These are phyloP conservation scores for Enoplosus armatus DNA, from an alignment of 2,797 vertebrate species.

Conservation along the genomic window DNA sequence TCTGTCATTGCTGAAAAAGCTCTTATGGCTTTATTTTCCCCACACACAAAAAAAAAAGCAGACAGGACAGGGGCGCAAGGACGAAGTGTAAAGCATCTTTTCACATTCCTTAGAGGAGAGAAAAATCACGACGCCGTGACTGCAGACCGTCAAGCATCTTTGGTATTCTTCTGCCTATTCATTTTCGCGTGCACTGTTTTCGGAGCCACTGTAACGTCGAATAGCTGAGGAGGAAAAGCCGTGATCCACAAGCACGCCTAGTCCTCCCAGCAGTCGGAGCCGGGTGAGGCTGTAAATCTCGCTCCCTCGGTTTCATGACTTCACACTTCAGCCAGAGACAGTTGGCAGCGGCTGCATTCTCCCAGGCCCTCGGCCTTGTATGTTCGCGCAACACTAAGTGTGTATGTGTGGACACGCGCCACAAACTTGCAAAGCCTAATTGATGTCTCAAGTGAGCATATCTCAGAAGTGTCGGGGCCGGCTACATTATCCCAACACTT, in stretches of 20 bases:
- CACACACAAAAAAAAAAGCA: too few relatives aligned
- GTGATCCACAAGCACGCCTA: constrained; percentile 1
- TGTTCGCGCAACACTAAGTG: constrained; percentile 32
- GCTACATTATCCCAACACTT: constrained; percentile 8
- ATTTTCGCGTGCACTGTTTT: neutral
- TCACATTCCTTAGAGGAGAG: neutral
- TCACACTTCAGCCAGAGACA: constrained; percentile 61
- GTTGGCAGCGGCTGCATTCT: constrained; percentile 58
- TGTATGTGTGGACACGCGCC: constrained; percentile 11
- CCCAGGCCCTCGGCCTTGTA: constrained; percentile 48
- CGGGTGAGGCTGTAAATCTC: constrained; percentile 60
- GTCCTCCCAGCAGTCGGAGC: constrained; percentile 13
- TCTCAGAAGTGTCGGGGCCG: constrained; percentile 14
- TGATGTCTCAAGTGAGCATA: constrained; percentile 20
- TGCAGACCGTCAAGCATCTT: neutral
- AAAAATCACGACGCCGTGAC: neutral
- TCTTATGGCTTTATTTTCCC: neutral
- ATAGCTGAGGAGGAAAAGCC: constrained; percentile 6
- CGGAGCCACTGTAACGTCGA: neutral
- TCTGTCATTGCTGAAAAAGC: too few relatives aligned
- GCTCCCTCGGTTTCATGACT: constrained; percentile 54
- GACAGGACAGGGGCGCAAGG: neutral
- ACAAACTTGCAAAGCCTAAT: constrained; percentile 29
- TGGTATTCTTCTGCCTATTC: neutral
- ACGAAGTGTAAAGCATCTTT: neutral